phyloP scores from a whole-genome alignment of 1,140 invertebrate genomes.

The Macrobrachium nipponense region DNA sequence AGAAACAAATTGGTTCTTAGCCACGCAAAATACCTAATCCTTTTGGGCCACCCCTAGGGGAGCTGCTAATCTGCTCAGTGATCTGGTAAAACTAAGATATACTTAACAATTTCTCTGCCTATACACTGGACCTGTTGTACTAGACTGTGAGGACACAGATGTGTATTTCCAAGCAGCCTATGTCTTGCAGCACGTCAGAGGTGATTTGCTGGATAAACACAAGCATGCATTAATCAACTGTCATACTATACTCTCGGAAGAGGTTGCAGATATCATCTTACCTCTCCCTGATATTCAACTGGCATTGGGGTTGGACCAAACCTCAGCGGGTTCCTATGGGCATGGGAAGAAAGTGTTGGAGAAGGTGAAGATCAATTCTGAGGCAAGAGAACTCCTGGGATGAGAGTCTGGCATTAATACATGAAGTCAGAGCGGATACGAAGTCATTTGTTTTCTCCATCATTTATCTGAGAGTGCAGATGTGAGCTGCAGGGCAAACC shows the following conservation, averaged over 20 bases:
- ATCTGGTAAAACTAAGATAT: too few species aligned
- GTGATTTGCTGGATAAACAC: background rate
- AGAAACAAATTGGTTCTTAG: too few species aligned
- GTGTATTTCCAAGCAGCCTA: background rate
- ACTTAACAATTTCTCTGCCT: too few species aligned
- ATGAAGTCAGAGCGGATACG: constrained; percentile 23
- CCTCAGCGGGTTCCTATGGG: constrained; percentile 6
- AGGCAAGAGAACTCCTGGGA: constrained; percentile 1
- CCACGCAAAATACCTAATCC: too few species aligned
- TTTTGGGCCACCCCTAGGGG: too few species aligned
- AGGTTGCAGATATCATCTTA: background rate
- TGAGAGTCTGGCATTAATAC: background rate
- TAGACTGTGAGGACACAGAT: background rate
- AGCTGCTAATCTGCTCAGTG: too few species aligned
- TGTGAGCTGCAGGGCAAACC: background rate
- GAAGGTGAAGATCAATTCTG: background rate
- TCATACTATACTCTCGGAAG: background rate
- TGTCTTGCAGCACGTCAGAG: background rate
- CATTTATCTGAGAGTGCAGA: constrained; percentile 21
- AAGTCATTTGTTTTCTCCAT: constrained; percentile 9
- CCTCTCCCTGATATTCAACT: constrained; percentile 2
- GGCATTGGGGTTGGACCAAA: constrained; percentile 25
- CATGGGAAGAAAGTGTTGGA: constrained; percentile 20
- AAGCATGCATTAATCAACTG: background rate
- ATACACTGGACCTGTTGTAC: background rate